Conservation (phyloP, 2,113 vertebrate genomes). For the Etia nguti region DNA sequence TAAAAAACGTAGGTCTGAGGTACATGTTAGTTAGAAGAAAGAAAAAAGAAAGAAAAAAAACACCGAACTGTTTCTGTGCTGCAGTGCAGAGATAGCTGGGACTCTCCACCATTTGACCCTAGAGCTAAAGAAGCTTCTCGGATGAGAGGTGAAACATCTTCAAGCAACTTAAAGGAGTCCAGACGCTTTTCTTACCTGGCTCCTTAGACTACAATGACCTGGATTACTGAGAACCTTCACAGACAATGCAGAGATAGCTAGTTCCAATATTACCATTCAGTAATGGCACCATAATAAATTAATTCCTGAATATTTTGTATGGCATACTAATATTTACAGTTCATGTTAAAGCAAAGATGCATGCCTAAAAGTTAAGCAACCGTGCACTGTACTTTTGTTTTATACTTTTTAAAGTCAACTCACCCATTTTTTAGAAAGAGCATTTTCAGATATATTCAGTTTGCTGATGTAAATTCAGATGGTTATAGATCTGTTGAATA, state of each 20-base stretch:
- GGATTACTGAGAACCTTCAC: no score
- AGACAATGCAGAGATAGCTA: background rate
- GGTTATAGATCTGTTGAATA: background rate
- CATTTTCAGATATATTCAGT: background rate
- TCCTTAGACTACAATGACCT: no score
- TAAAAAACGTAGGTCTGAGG: background rate
- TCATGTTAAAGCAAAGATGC: background rate
- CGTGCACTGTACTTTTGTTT: background rate
- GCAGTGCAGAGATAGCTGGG: background rate
- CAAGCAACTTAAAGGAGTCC: no score
- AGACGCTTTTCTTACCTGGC: no score
- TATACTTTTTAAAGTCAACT: background rate
- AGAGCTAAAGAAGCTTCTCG: no score
- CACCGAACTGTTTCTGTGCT: fast-evolving
- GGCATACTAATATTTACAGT: background rate
- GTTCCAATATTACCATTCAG: background rate
- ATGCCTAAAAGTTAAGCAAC: background rate
- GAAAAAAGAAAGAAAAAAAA: background rate
- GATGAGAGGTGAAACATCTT: no score
- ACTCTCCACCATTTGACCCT: no score
- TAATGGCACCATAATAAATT: background rate
- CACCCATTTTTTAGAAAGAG: background rate
- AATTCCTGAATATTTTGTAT: background rate
- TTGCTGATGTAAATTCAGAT: background rate
- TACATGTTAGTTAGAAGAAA: background rate